Conservation (phyloP, 2,113 vertebrate genomes). For the Thunnus maccoyii region DNA sequence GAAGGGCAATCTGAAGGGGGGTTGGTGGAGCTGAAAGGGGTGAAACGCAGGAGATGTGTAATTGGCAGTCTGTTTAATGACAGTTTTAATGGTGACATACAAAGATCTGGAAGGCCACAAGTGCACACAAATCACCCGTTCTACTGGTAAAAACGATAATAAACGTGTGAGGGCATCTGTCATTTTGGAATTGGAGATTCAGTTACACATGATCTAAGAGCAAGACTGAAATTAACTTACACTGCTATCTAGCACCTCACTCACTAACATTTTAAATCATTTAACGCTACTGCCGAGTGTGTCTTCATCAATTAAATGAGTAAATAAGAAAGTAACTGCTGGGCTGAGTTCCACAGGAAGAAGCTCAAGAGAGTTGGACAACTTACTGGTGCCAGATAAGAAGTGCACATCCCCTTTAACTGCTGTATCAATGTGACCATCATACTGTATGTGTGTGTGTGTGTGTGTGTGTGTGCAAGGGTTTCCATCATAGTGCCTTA, state of each 20-base stretch:
- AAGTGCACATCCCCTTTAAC: not conserved
- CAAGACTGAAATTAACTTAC: slow-evolving; percentile 14
- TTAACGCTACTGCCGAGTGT: slow-evolving; percentile 42
- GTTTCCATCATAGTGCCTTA: slow-evolving; percentile 1
- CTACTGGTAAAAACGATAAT: slow-evolving; percentile 37
- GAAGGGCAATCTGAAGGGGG: slow-evolving; percentile 41
- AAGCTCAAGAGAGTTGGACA: slow-evolving; percentile 3
- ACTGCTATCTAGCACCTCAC: slow-evolving; percentile 23
- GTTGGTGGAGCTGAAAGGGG: slow-evolving; percentile 3
- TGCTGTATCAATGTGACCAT: slow-evolving; percentile 3
- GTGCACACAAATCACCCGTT: slow-evolving; percentile 44
- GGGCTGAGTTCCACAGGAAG: slow-evolving; percentile 13
- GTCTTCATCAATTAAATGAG: slow-evolving; percentile 53
- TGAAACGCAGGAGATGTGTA: slow-evolving; percentile 52
- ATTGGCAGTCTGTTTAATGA: slow-evolving; percentile 78
- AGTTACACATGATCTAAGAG: slow-evolving; percentile 29
- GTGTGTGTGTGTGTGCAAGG: not conserved
- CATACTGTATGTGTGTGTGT: too few species aligned
- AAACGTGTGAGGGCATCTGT: slow-evolving; percentile 39
- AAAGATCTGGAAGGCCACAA: slow-evolving; percentile 53
- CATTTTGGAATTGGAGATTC: not conserved
- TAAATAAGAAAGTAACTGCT: slow-evolving; percentile 43
- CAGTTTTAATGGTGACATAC: slow-evolving; percentile 70
- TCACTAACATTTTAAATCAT: slow-evolving; percentile 38
- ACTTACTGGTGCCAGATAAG: not conserved